Percentiles rank a stretch among this genome's conserved stretches.
Evolutionary conservation across 2,888 invertebrate species (phyloP).

Genomic region (Coenonympha glycerion): DNA sequence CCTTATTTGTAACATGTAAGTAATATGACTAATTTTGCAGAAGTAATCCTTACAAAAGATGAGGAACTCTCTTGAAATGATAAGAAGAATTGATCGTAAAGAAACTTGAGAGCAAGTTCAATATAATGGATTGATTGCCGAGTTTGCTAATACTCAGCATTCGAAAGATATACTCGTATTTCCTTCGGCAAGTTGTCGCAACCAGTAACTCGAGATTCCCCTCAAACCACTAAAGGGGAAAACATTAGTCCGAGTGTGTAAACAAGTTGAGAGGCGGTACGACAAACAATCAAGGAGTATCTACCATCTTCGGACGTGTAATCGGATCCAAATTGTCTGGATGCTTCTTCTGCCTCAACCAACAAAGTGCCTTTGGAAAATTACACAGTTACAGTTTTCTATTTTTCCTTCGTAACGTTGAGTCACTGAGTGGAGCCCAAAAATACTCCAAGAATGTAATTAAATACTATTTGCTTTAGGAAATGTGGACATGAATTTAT

Average conservation of each 20-base stretch:
- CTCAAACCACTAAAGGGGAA: constrained; percentile 45
- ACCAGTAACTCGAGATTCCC: constrained; percentile 49
- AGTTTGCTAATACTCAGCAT: constrained; percentile 22
- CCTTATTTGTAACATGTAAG: too few relatives aligned
- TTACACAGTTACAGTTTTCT: constrained; percentile 33
- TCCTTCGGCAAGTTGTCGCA: constrained; percentile 33
- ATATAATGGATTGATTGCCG: constrained; percentile 18
- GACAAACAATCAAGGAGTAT: constrained; percentile 57
- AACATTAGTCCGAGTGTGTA: constrained; percentile 51
- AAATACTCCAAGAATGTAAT: too few relatives aligned
- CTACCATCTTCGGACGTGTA: constrained; percentile 50
- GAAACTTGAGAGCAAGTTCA: constrained; percentile 9
- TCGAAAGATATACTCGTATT: constrained; percentile 24
- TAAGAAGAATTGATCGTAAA: constrained; percentile 2
- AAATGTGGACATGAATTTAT: too few relatives aligned
- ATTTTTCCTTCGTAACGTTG: not conserved
- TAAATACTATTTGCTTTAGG: too few relatives aligned
- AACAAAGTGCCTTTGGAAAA: constrained; percentile 48
- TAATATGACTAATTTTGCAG: too few relatives aligned
- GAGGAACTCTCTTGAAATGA: not conserved
- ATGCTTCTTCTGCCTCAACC: constrained; percentile 43
- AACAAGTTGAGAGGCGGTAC: constrained; percentile 48
- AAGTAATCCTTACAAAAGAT: not conserved
- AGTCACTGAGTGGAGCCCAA: too few relatives aligned
- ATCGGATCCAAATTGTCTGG: constrained; percentile 60